Conservation (phyloP, 30 jellyfish, hydroid and myxozoan species). For the Aurelia aurita region DNA sequence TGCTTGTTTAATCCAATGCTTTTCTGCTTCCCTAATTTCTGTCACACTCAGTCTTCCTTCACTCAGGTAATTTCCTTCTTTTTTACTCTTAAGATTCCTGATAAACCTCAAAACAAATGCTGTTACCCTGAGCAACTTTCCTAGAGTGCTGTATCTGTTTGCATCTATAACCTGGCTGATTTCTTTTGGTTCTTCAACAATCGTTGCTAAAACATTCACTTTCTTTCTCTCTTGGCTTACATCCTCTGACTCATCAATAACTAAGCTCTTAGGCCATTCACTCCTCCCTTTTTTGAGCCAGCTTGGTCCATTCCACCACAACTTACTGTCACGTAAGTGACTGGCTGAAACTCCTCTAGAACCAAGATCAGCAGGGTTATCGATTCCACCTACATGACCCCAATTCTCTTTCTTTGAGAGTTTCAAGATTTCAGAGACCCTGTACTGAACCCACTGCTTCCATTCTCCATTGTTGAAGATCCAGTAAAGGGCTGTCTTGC, state of each 20-base stretch:
- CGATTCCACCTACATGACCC: constrained; percentile 49
- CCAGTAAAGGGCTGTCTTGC: constrained; percentile 44
- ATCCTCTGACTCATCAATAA: constrained; percentile 9
- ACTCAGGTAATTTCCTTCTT: neutral
- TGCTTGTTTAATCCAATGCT: constrained; percentile 28
- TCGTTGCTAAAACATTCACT: constrained; percentile 1
- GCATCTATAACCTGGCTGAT: constrained; percentile 16
- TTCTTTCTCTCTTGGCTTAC: constrained; percentile 25
- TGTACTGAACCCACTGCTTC: constrained; percentile 52
- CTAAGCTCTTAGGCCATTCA: constrained; percentile 35
- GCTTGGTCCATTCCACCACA: constrained; percentile 62
- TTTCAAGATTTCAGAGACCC: constrained; percentile 47
- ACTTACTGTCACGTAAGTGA: neutral
- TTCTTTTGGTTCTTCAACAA: neutral
- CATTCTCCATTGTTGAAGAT: neutral
- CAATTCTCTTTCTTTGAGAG: constrained; percentile 13
- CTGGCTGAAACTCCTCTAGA: constrained; percentile 57
- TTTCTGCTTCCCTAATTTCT: constrained; percentile 42
- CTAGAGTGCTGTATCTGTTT: constrained; percentile 27
- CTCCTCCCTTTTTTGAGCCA: constrained; percentile 27
- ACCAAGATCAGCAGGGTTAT: constrained; percentile 54
- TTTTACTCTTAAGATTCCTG: constrained; percentile 7
- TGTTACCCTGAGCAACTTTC: constrained; percentile 32
- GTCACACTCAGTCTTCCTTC: neutral
- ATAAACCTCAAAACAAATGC: constrained; percentile 26